These are phyloP conservation scores for Camponotus vicinus DNA, from an alignment of 1,140 invertebrate species.

Conservation along the genomic window DNA sequence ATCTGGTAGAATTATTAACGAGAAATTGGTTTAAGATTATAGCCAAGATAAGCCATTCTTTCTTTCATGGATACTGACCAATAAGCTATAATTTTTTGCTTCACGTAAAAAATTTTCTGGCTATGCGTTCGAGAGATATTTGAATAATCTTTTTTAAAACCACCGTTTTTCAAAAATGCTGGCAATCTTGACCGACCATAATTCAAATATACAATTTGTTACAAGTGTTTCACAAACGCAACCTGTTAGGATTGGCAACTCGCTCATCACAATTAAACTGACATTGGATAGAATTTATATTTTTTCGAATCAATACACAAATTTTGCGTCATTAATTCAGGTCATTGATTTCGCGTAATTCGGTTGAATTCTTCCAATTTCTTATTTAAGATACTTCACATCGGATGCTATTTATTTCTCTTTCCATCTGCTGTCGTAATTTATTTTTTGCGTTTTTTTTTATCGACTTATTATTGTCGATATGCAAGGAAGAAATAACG, in stretches of 20 bases:
- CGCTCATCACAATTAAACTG: neutral
- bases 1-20: neutral
- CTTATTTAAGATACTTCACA: slow-evolving; percentile 3
- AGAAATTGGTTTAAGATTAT: neutral
- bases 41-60: too few relatives aligned
- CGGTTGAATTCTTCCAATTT: slow-evolving; percentile 11
- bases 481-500: neutral
- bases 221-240: neutral
- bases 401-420: neutral
- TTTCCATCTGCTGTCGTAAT: neutral
- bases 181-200: neutral
- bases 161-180: neutral
- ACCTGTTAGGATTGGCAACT: neutral
- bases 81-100: too few relatives aligned
- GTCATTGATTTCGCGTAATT: neutral
- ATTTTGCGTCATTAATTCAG: neutral
- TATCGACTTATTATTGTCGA: slow-evolving; percentile 13
- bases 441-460: slow-evolving; percentile 30
- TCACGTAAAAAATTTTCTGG: neutral
- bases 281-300: neutral
- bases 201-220: neutral
- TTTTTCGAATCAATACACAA: neutral
- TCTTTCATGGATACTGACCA: too few relatives aligned
- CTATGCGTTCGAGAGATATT: neutral
- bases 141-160: too few relatives aligned